phyloP scores from a whole-genome alignment of 2,113 vertebrate genomes.

The Tursiops truncatus region DNA sequence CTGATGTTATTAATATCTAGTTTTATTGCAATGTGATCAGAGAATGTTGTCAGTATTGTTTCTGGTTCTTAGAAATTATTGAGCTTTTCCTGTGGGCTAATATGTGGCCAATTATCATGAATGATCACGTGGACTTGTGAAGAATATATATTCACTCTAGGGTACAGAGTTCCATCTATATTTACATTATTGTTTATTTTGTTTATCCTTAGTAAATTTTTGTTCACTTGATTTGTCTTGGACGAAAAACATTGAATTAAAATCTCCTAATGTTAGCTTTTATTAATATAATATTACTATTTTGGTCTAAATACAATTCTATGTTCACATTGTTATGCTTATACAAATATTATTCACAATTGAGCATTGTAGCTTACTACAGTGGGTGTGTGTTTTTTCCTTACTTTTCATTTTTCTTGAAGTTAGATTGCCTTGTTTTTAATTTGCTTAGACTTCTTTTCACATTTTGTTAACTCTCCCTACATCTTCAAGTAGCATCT shows the following conservation, averaged over 20 bases:
- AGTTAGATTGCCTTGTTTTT: conserved; percentile 43
- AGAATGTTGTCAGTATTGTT: neutral
- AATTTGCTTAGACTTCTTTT: conserved; percentile 16
- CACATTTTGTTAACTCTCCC: neutral
- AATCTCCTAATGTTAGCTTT: neutral
- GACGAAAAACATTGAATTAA: neutral
- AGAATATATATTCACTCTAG: no score
- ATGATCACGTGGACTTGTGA: neutral
- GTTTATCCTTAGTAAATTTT: conserved; percentile 26
- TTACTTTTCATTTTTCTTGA: neutral
- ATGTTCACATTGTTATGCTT: neutral
- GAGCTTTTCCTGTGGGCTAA: neutral
- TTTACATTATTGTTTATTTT: neutral
- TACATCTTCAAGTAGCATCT: neutral
- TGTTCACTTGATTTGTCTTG: neutral
- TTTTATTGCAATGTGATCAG: neutral
- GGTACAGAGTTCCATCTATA: neutral
- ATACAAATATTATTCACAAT: neutral
- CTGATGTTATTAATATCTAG: neutral
- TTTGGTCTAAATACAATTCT: neutral
- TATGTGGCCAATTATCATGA: neutral
- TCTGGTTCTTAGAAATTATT: conserved; percentile 6
- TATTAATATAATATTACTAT: neutral
- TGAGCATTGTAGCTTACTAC: neutral
- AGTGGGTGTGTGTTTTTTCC: neutral